phyloP scores from a whole-genome alignment of 2,113 vertebrate species.

The Australoheros scitulus region DNA sequence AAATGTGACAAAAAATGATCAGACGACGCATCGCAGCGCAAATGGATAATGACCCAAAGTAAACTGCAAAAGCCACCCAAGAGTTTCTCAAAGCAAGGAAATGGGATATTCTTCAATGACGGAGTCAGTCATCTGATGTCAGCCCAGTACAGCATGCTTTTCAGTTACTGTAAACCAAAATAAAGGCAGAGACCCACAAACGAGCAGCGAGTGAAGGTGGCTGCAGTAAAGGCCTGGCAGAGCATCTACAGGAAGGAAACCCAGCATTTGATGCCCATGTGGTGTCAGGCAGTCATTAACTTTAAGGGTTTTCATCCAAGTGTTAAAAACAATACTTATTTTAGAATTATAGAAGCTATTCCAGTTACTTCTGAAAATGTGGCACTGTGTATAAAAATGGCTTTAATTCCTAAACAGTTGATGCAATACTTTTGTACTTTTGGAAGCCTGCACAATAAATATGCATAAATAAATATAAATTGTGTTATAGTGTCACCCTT shows the following conservation, averaged over 20 bases:
- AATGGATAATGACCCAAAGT: slow-evolving; percentile 4
- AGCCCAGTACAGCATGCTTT: neutral
- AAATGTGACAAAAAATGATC: neutral
- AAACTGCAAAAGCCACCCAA: neutral
- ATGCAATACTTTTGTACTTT: neutral
- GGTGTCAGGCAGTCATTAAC: neutral
- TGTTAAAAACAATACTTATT: neutral
- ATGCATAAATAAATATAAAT: neutral
- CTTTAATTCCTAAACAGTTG: neutral
- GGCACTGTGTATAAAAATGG: neutral
- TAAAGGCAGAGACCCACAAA: neutral
- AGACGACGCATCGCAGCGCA: neutral
- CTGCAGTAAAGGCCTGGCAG: neutral
- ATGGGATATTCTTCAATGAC: neutral
- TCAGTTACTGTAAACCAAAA: neutral
- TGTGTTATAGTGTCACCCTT: neutral
- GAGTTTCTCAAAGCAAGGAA: neutral
- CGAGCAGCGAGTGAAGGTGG: neutral
- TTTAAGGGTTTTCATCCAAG: neutral
- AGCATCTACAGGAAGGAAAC: neutral
- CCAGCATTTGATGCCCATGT: neutral
- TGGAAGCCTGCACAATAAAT: neutral
- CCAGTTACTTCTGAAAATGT: neutral
- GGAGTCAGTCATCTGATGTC: slow-evolving; percentile 2
- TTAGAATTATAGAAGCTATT: neutral